Conservation (phyloP, 2,797 vertebrate genomes). For the Vultur gryphus region DNA sequence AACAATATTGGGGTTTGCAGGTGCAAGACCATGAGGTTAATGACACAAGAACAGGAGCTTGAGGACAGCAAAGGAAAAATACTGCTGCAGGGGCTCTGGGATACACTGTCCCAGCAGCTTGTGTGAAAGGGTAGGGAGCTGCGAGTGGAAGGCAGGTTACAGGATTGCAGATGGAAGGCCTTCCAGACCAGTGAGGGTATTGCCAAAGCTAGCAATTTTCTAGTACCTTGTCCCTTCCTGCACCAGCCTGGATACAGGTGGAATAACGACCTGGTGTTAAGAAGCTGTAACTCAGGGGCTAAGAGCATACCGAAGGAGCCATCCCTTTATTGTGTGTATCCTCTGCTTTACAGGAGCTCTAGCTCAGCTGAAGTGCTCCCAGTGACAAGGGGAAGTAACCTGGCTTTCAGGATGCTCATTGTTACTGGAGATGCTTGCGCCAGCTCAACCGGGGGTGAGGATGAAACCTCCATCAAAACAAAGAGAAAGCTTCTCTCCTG, state of each 20-base stretch:
- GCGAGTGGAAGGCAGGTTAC: background rate
- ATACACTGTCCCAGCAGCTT: background rate
- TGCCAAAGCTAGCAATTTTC: background rate
- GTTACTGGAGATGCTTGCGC: background rate
- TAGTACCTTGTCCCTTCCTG: background rate
- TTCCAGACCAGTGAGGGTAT: rapidly evolving
- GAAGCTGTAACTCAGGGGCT: background rate
- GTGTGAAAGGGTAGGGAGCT: background rate
- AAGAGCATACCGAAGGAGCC: background rate
- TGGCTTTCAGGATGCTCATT: background rate
- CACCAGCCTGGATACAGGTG: background rate
- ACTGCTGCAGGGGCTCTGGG: background rate
- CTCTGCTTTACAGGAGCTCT: background rate
- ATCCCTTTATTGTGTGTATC: background rate
- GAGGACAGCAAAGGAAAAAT: background rate
- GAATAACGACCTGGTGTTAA: background rate
- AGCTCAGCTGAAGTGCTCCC: background rate
- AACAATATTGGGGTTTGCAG: background rate
- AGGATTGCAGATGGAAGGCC: background rate
- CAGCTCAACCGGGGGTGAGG: background rate
- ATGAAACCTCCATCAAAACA: background rate
- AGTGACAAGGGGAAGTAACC: background rate
- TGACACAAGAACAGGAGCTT: background rate
- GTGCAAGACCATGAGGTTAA: background rate
- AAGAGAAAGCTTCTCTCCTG: background rate